Evolutionary conservation across 2,888 invertebrate genomes (phyloP).

Genomic region (Mythimna loreyi): DNA sequence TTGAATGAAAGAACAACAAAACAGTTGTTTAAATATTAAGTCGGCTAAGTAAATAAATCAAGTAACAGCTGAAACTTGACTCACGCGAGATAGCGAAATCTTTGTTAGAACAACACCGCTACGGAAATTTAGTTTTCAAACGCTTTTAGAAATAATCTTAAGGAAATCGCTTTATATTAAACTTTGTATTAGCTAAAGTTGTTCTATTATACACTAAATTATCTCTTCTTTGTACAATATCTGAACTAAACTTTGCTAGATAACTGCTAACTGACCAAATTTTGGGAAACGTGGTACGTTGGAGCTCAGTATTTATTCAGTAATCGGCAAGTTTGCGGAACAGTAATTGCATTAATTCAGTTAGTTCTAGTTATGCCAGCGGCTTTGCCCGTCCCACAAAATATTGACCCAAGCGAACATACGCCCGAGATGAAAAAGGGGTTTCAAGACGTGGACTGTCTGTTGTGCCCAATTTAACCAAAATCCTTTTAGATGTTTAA

Average conservation of each 20-base stretch:
- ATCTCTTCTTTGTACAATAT: slow-evolving; percentile 28
- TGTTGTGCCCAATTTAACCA: too few relatives aligned
- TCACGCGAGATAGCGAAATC: neutral
- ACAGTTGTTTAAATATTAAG: neutral
- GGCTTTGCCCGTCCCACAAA: too few relatives aligned
- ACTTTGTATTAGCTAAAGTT: slow-evolving; percentile 21
- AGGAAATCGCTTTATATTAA: slow-evolving; percentile 15
- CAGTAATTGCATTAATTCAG: slow-evolving; percentile 27
- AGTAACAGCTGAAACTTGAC: neutral
- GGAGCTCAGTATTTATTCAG: slow-evolving; percentile 32
- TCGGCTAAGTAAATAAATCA: slow-evolving; percentile 13
- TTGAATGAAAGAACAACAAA: neutral
- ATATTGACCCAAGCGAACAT: too few relatives aligned
- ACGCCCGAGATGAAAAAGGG: too few relatives aligned
- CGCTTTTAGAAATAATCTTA: slow-evolving; percentile 9
- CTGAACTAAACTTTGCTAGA: slow-evolving; percentile 35
- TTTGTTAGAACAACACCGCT: slow-evolving; percentile 19
- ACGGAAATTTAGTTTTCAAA: slow-evolving; percentile 12
- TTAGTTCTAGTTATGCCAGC: slow-evolving; percentile 5
- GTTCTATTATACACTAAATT: slow-evolving; percentile 22
- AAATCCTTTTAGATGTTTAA: too few relatives aligned
- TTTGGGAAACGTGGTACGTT: slow-evolving; percentile 19
- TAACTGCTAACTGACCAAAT: slow-evolving; percentile 43
- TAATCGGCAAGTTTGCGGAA: slow-evolving; percentile 37
- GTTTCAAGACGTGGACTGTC: neutral